Evolutionary conservation across 2,113 vertebrate genomes (phyloP).

Genomic region (Sus scrofa): T2T-Sscrofa CM000823.6:29780001-29780500

Average conservation of each 20-base stretch:
- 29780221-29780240: neutral
- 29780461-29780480: neutral
- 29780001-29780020: neutral
- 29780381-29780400: conserved; percentile 23
- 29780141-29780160: neutral
- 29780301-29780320: conserved; percentile 1
- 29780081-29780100: neutral
- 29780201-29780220: neutral
- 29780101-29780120: neutral
- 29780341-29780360: neutral
- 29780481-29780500: neutral
- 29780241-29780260: neutral
- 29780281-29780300: neutral
- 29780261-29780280: neutral
- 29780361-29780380: neutral
- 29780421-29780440: neutral
- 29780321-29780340: neutral
- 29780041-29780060: neutral
- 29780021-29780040: neutral
- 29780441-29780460: neutral
- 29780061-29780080: neutral
- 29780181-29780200: neutral
- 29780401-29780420: neutral
- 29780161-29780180: neutral
- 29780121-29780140: neutral